These are phyloP conservation scores for Coracias cyanogaster DNA, from an alignment of 2,797 vertebrate genomes.

Conservation along the genomic window DNA sequence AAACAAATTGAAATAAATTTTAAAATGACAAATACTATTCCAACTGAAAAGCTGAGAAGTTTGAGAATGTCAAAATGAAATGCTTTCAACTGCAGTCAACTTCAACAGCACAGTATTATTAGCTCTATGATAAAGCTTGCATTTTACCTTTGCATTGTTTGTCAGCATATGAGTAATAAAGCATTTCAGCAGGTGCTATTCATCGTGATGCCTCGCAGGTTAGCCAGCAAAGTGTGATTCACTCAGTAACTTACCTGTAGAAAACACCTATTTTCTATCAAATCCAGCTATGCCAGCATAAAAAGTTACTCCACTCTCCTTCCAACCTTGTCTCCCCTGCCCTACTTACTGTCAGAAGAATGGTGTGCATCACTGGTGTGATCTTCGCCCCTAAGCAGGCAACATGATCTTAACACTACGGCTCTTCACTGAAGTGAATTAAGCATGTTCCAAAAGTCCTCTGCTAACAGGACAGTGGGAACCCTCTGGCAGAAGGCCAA, in stretches of 20 bases:
- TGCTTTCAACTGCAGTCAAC: background rate
- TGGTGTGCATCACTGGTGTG: background rate
- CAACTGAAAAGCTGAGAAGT: background rate
- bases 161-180: background rate
- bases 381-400: background rate
- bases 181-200: background rate
- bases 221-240: background rate
- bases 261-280: background rate
- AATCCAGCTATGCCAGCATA: background rate
- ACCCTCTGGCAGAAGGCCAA: background rate
- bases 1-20: background rate
- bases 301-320: background rate
- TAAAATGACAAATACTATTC: background rate
- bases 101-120: background rate
- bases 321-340: background rate
- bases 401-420: background rate
- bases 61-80: background rate
- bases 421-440: background rate
- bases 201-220: background rate
- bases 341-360: background rate
- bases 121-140: background rate
- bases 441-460: background rate
- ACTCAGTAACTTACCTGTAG: background rate
- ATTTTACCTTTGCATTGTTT: background rate
- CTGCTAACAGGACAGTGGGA: background rate